Evolutionary conservation across 2,888 invertebrate species (phyloP).

Genomic region (Barypeithes pellucidus): DNA sequence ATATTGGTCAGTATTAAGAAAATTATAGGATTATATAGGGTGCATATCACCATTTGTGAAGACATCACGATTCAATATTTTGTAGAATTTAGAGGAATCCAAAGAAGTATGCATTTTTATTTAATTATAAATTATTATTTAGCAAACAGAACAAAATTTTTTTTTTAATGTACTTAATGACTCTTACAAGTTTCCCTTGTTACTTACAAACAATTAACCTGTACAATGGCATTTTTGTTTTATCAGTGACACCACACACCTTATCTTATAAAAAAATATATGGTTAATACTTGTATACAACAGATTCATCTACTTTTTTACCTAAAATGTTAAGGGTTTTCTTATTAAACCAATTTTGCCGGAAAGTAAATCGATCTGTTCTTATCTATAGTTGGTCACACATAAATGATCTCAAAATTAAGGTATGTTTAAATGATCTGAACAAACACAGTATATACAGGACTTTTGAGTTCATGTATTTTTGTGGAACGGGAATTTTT

Average conservation of each 20-base stretch:
- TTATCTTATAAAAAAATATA: conserved; percentile 16
- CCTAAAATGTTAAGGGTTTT: background rate
- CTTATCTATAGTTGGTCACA: conserved; percentile 60
- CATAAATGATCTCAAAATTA: conserved; percentile 68
- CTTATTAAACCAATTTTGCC: background rate
- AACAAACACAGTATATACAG: conserved; percentile 59
- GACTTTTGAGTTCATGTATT: conserved; percentile 59
- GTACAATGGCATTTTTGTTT: background rate
- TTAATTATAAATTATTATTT: too few relatives aligned
- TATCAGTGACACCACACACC: background rate
- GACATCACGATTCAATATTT: too few relatives aligned
- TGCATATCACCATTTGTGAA: too few relatives aligned
- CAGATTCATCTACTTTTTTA: conserved; percentile 16
- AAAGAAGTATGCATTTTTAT: too few relatives aligned
- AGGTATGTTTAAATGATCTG: conserved; percentile 61
- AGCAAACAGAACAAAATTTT: too few relatives aligned
- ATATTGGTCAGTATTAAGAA: too few relatives aligned
- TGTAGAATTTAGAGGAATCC: too few relatives aligned
- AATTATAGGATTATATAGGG: too few relatives aligned
- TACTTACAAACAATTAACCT: background rate
- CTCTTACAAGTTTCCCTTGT: too few relatives aligned
- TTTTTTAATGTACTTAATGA: too few relatives aligned
- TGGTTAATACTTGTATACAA: conserved; percentile 7
- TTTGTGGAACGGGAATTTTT: conserved; percentile 56
- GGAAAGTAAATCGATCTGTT: conserved; percentile 20